A percentile compares a stretch with the other conserved stretches of the same genome.
phyloP scores from a whole-genome alignment of 1,140 invertebrate genomes.

The Drosophila setifemur region DNA sequence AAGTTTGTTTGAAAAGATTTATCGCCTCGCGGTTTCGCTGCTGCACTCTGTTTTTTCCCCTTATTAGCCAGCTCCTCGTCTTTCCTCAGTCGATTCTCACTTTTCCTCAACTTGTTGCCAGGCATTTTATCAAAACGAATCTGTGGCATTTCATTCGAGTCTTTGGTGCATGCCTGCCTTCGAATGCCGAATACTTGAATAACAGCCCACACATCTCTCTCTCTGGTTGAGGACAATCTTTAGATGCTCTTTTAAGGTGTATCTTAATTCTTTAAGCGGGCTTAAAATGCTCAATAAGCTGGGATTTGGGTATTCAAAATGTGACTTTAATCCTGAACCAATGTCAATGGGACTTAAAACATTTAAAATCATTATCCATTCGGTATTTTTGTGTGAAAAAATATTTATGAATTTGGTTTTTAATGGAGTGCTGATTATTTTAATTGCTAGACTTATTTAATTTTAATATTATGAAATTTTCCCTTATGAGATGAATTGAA shows the following conservation, averaged over 20 bases:
- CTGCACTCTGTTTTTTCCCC: conserved; percentile 8
- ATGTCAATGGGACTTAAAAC: no score
- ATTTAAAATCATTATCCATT: no score
- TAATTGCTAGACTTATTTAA: no score
- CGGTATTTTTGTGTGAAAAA: no score
- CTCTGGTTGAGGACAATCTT: conserved; percentile 22
- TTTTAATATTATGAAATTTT: no score
- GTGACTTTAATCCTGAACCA: no score
- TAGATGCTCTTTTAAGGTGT: background rate
- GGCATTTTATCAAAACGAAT: conserved; percentile 72
- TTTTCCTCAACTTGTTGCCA: conserved; percentile 70
- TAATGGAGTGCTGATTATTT: no score
- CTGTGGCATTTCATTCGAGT: conserved; percentile 69
- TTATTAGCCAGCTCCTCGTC: background rate
- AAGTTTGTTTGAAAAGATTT: conserved; percentile 28
- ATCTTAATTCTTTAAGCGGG: background rate
- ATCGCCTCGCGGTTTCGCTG: conserved; percentile 4
- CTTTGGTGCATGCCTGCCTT: conserved; percentile 26
- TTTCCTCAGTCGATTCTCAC: conserved; percentile 46
- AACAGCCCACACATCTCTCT: conserved; percentile 57
- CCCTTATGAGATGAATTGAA: no score
- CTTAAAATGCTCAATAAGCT: no score
- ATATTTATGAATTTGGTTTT: no score
- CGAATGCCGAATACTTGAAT: conserved; percentile 8
- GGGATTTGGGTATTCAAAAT: no score